These are phyloP conservation scores for Ascaphus truei DNA, from an alignment of 2,113 vertebrate genomes.

Conservation along the genomic window DNA sequence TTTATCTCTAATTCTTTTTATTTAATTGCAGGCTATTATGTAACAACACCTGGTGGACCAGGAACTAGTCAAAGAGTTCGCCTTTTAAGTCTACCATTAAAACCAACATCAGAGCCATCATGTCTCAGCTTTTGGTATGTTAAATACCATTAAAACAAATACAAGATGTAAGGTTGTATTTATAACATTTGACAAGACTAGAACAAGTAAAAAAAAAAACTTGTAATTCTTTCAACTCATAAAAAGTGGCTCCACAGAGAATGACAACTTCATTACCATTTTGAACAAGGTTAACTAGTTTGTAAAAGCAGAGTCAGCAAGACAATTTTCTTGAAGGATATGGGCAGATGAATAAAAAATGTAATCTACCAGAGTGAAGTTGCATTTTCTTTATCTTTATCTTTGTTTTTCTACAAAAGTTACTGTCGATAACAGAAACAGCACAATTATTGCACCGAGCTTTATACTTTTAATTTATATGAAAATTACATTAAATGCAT, in stretches of 20 bases:
- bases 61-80: constrained; percentile 51
- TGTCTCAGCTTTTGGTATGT: constrained; percentile 89
- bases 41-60: constrained; percentile 64
- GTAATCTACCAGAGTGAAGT: not conserved
- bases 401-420: too few species aligned
- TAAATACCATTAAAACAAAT: not conserved
- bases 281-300: constrained; percentile 9
- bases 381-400: not conserved
- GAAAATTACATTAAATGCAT: too few species aligned
- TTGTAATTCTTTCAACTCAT: not conserved
- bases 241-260: not conserved
- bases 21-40: constrained; percentile 78
- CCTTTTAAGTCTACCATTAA: constrained; percentile 75
- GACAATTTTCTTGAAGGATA: constrained; percentile 1
- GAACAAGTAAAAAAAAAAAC: not conserved
- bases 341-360: not conserved
- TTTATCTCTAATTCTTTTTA: too few species aligned
- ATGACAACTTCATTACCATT: not conserved
- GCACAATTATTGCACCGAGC: too few species aligned
- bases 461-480: too few species aligned
- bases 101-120: constrained; percentile 35
- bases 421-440: too few species aligned
- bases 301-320: not conserved
- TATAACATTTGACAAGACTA: not conserved
- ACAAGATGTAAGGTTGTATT: not conserved